Percentiles rank a stretch among this genome's conserved stretches.
phyloP scores from a whole-genome alignment of 1,140 invertebrate species.

The Apis dorsata region DNA sequence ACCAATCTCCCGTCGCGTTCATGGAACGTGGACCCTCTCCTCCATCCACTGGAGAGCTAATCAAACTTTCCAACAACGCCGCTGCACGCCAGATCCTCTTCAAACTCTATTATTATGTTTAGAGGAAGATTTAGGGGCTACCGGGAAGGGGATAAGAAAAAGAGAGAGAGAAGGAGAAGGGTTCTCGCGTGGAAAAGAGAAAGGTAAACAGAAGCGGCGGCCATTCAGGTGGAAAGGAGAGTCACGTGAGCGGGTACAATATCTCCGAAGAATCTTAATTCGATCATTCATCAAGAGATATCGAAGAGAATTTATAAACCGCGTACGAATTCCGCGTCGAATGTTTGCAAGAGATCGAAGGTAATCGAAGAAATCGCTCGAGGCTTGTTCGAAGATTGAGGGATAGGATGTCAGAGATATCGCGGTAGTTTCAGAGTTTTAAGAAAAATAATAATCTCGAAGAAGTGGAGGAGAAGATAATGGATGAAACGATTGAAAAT shows the following conservation, averaged over 20 bases:
- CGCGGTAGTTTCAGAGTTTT: too few species aligned
- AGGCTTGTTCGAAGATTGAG: too few species aligned
- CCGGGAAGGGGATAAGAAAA: not conserved
- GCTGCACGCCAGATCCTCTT: constrained; percentile 28
- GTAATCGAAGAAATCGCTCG: too few species aligned
- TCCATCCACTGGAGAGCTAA: constrained; percentile 10
- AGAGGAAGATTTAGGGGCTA: constrained; percentile 39
- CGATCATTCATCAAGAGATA: constrained; percentile 63
- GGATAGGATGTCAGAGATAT: too few species aligned
- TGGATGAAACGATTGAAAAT: not conserved
- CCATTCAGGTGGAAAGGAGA: constrained; percentile 52
- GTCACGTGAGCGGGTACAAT: constrained; percentile 40
- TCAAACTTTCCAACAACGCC: constrained; percentile 51
- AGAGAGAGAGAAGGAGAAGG: not conserved
- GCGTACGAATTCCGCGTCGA: constrained; percentile 30
- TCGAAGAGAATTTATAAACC: too few species aligned
- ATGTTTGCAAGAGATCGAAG: too few species aligned
- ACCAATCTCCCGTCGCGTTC: constrained; percentile 28
- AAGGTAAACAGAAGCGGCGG: constrained; percentile 11
- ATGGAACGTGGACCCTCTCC: not conserved
- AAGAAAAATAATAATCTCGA: too few species aligned
- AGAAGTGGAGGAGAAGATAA: not conserved
- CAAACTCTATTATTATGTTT: constrained; percentile 55
- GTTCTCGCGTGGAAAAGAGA: too few species aligned
- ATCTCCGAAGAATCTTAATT: constrained; percentile 57